Conservation (phyloP, 2,888 invertebrate genomes). For the Macaria liturata region DNA sequence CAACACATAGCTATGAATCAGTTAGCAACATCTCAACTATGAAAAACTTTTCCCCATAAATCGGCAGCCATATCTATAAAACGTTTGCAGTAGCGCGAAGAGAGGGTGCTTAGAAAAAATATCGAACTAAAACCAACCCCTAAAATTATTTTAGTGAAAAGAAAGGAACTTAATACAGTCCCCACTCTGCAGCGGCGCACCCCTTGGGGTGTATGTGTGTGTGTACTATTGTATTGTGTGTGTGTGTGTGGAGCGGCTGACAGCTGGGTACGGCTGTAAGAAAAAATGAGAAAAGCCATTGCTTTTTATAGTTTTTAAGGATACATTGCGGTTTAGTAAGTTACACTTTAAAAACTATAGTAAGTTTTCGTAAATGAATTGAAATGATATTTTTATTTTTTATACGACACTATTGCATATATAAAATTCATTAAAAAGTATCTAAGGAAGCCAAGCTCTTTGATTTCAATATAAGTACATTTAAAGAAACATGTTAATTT, state of each 20-base stretch:
- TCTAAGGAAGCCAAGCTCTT: no score
- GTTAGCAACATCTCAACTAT: slow-evolving; percentile 57
- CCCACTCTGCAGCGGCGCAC: slow-evolving; percentile 77
- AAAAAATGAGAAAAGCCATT: slow-evolving; percentile 35
- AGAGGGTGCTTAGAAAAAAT: slow-evolving; percentile 72
- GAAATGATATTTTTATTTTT: no score
- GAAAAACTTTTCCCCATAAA: slow-evolving; percentile 48
- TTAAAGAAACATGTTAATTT: no score
- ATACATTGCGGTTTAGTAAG: no score
- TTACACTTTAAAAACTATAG: no score
- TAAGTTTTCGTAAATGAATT: no score
- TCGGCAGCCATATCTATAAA: slow-evolving; percentile 74
- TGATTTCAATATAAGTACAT: no score
- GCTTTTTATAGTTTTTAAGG: no score
- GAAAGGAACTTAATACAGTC: slow-evolving; percentile 84
- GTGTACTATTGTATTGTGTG: slow-evolving; percentile 35
- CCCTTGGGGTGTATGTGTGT: slow-evolving; percentile 54
- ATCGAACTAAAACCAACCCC: slow-evolving; percentile 81
- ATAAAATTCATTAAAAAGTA: no score
- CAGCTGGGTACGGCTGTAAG: slow-evolving; percentile 53
- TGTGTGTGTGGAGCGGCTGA: slow-evolving; percentile 74
- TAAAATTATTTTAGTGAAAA: slow-evolving; percentile 84
- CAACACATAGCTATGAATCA: not conserved
- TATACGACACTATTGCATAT: no score
- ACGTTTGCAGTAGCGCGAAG: slow-evolving; percentile 63